These are phyloP conservation scores for Busseola fusca DNA, from an alignment of 2,888 invertebrate species.

Conservation along the genomic window DNA sequence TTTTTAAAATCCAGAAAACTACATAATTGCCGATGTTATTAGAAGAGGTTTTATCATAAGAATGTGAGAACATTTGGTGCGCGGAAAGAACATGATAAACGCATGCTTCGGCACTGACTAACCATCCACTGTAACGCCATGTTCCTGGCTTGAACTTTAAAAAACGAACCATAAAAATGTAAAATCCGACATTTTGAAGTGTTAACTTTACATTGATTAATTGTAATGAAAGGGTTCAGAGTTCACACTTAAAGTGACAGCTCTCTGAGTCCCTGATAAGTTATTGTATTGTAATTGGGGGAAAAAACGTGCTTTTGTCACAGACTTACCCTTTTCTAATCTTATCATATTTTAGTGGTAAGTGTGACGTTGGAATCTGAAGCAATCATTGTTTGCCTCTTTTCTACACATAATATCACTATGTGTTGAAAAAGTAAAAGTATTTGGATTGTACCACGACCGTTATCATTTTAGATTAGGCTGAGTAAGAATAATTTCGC, in stretches of 20 bases:
- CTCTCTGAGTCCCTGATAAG: constrained; percentile 17
- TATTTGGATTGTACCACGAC: not conserved
- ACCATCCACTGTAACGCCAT: constrained; percentile 4
- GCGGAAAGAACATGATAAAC: constrained; percentile 10
- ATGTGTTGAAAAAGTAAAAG: too few relatives aligned
- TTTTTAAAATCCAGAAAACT: not conserved
- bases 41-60: not conserved
- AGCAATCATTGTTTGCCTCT: not conserved
- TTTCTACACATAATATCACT: too few relatives aligned
- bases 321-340: not conserved
- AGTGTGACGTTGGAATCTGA: not conserved
- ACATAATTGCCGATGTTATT: not conserved
- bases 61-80: not conserved
- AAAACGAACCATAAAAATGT: not conserved
- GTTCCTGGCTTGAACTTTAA: not conserved
- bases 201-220: not conserved
- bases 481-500: too few relatives aligned
- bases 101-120: constrained; percentile 26
- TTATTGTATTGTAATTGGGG: not conserved
- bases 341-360: not conserved
- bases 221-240: constrained; percentile 6
- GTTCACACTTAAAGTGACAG: constrained; percentile 12
- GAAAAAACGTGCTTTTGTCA: not conserved
- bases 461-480: not conserved
- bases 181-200: constrained; percentile 14